Conservation (phyloP, 2,797 vertebrate species). For the Lagorchestes hirsutus region DNA sequence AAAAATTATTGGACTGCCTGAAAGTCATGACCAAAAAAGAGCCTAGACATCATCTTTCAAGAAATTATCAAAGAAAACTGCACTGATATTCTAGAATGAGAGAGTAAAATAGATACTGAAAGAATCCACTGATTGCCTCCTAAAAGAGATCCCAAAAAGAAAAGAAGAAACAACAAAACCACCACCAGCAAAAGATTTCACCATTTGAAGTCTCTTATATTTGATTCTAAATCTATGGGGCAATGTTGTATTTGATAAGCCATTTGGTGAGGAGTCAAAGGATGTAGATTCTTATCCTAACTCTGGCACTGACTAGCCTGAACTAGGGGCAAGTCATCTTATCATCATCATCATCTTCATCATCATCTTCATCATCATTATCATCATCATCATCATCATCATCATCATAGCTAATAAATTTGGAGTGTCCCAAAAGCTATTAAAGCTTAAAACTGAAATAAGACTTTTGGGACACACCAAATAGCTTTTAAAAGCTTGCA, state of each 20-base stretch:
- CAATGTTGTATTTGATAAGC: neutral
- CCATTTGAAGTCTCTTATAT: neutral
- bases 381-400: no score
- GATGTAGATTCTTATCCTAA: neutral
- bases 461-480: neutral
- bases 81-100: no score
- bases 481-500: neutral
- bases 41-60: no score
- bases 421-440: neutral
- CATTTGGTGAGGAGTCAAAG: neutral
- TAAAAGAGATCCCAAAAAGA: neutral
- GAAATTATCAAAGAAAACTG: no score
- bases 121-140: no score
- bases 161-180: neutral
- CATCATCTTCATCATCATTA: neutral
- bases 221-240: neutral
- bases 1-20: no score
- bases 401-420: neutral
- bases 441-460: neutral
- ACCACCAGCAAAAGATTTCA: neutral
- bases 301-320: neutral
- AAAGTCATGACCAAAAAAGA: no score
- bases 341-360: neutral
- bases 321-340: neutral
- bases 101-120: no score